phyloP scores from a whole-genome alignment of 2,113 vertebrate genomes.

The Peromyscus maniculatus region DNA sequence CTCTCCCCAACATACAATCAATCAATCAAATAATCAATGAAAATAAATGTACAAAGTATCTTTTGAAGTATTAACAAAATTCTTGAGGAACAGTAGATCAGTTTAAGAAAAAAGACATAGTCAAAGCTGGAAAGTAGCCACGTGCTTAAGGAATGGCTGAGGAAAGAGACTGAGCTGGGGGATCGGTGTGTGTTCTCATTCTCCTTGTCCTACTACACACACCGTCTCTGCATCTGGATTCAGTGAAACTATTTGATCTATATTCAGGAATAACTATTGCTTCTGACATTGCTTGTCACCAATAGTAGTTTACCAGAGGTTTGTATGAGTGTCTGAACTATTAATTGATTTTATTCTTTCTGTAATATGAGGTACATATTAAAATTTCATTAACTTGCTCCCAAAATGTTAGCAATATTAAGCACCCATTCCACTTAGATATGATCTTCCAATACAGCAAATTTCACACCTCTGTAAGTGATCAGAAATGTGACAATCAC shows the following conservation, averaged over 20 bases:
- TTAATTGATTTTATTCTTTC: constrained; percentile 64
- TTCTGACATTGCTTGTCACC: constrained; percentile 58
- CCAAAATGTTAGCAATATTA: constrained; percentile 18
- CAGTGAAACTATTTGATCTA: constrained; percentile 37
- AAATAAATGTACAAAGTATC: background rate
- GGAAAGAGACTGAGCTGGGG: constrained; percentile 47
- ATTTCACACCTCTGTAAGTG: constrained; percentile 11
- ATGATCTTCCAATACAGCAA: background rate
- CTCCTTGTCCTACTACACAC: constrained; percentile 47
- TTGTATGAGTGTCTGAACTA: constrained; percentile 37
- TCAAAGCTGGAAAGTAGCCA: background rate
- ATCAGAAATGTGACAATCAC: background rate
- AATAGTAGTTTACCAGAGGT: constrained; percentile 55
- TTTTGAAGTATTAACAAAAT: background rate
- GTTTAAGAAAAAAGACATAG: background rate
- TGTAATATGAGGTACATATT: background rate
- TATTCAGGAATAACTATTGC: constrained; percentile 20
- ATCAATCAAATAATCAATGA: background rate
- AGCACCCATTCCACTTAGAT: background rate
- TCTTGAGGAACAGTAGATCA: background rate
- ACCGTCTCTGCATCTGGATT: constrained; percentile 63
- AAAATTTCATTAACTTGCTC: constrained; percentile 37
- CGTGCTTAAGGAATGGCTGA: background rate
- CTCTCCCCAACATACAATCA: background rate
- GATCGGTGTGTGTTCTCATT: constrained; percentile 47